Percentiles rank a stretch among this genome's conserved stretches.
phyloP scores from a whole-genome alignment of 2,113 vertebrate species.

The Lampris incognitus region DNA sequence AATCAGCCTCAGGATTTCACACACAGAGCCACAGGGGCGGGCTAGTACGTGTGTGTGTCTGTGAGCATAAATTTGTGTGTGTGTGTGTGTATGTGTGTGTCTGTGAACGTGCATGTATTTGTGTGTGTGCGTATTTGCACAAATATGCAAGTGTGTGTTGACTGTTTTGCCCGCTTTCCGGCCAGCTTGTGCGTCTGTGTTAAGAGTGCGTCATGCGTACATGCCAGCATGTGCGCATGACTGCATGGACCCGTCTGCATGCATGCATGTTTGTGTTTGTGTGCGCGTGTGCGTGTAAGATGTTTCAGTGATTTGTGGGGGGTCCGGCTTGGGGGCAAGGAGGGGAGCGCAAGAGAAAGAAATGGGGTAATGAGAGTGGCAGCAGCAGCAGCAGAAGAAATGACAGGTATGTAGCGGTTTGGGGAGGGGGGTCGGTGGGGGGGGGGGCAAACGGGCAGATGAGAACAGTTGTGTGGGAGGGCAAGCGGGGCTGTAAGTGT shows the following conservation, averaged over 20 bases:
- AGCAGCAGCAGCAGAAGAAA: conserved; percentile 34
- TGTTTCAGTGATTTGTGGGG: conserved; percentile 71
- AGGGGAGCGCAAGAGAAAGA: conserved; percentile 18
- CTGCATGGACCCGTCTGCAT: conserved; percentile 4
- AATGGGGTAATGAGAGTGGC: not conserved
- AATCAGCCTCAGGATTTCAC: conserved; percentile 81
- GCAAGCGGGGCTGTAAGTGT: not conserved
- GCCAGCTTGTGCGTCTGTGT: too few species aligned
- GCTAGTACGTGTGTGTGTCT: conserved; percentile 36
- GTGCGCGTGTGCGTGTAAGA: conserved; percentile 43
- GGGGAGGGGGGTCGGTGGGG: conserved; percentile 27
- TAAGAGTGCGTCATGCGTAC: too few species aligned
- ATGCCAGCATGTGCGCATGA: not conserved
- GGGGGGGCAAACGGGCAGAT: not conserved
- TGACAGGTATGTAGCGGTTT: conserved; percentile 52
- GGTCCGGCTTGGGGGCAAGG: conserved; percentile 54
- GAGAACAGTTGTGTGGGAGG: not conserved
- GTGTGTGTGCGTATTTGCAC: not conserved
- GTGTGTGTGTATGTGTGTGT: conserved; percentile 38
- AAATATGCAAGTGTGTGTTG: too few species aligned
- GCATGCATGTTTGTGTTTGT: conserved; percentile 16
- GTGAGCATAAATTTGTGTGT: not conserved
- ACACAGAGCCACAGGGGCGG: conserved; percentile 61
- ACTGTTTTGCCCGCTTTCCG: too few species aligned
- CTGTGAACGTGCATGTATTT: not conserved